Evolutionary conservation across 2,888 invertebrate genomes (phyloP).

Genomic region (Tholera decimalis): DNA sequence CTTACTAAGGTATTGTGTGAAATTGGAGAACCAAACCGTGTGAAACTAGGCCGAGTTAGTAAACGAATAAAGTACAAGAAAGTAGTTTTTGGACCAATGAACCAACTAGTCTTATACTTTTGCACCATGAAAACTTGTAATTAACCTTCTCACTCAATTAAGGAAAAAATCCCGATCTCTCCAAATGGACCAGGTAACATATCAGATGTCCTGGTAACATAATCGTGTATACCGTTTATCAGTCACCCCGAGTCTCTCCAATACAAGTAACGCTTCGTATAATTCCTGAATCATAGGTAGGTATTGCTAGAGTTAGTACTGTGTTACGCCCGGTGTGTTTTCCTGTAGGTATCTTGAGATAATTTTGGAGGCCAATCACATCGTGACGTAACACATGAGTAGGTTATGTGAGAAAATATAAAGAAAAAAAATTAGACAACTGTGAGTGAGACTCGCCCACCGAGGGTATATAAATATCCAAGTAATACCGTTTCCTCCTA

Average conservation of each 20-base stretch:
- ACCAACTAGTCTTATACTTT: no score
- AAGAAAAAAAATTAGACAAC: no score
- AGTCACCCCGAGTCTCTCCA: slow-evolving; percentile 73
- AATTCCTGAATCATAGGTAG: slow-evolving; percentile 71
- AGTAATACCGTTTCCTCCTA: no score
- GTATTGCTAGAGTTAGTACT: slow-evolving; percentile 1
- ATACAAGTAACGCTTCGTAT: slow-evolving; percentile 76
- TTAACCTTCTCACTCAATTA: not conserved
- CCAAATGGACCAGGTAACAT: slow-evolving; percentile 17
- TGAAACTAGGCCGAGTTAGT: no score
- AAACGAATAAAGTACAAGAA: no score
- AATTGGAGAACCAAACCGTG: no score
- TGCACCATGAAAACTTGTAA: not conserved
- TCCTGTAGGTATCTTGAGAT: slow-evolving; percentile 75
- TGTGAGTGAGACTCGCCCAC: no score
- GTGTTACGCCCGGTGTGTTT: slow-evolving; percentile 72
- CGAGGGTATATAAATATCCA: no score
- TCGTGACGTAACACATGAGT: slow-evolving; percentile 40
- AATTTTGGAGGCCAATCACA: slow-evolving; percentile 66
- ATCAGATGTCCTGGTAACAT: not conserved
- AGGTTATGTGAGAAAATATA: no score
- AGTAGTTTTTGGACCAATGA: no score
- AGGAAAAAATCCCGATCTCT: not conserved
- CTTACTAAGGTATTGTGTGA: no score
- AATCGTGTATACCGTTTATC: slow-evolving; percentile 62